Evolutionary conservation across 2,113 vertebrate genomes (phyloP), one percentile per base, ranked within the genome.

Genomic region (Miniopterus natalensis): DNA sequence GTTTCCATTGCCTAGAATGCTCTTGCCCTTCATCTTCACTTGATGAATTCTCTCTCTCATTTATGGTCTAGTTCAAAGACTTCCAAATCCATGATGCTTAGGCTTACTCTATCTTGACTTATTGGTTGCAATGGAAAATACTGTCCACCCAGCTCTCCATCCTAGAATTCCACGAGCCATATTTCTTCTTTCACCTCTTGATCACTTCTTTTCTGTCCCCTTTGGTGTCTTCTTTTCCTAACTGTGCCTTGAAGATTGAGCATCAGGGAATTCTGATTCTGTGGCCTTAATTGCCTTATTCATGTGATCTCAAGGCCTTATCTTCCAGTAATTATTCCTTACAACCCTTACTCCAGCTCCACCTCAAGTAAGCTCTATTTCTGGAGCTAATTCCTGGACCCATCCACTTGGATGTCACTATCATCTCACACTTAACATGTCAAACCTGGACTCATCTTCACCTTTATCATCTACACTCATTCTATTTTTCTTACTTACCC

Each of bases 401-500:
- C 71, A 29, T 21, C 63, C 49, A 66, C 61, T 83, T 61, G 80
- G 63, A 74, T 42, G 57, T 53, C 66, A 90, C 45, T 73, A 61
- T 71, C 40, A 89, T 51, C 61, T 92, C 31, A 84, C 63, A 79
- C 12, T 70, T 40, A 95, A 15, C 17, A 15, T 55, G 27, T 51
- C 21, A 25, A 81, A 47, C 9, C 66, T 75, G 57, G 25, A 88
- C 21, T 86, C 63, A 45, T 59, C 87, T 79, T 88, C 18, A 61
- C 65, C 42, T 5, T 12, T 51, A 57, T 89, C 17, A 31, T 94
- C 27, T 63, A 59, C 1, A 27, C 12, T 77, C 36, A 29, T 15
- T 55, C 42, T 21, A 73, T 25, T 94, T 66, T 94, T 45, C 31
- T 80, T 81, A 87, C 31, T 80, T 81, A 87, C 65, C 90, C 79